Base-by-base conservation (phyloP, 1,140 invertebrate genomes). In the Mizuhopecten yessoensis region DNA sequence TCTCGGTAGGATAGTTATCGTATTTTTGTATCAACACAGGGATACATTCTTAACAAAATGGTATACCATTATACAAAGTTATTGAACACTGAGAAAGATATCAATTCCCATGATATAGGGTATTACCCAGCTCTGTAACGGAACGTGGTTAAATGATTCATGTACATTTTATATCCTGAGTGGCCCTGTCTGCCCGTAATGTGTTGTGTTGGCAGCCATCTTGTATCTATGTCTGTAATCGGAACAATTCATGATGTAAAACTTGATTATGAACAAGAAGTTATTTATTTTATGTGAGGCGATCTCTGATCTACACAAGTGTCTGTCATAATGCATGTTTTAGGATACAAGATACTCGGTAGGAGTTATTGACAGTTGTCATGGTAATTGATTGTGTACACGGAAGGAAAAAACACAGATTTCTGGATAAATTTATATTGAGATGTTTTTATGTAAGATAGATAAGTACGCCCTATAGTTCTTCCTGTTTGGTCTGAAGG, bases 161-260 rank as follows among this genome's bases (percentile, higher is more conserved):
- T 75, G 57, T 75, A n/a, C 57, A 2, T 29, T 75, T 45, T 45
- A 45, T 75, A n/a, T 0, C n/a, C 23, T 75, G 23, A 29, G 57
- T n/a, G 15, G 3, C 57, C 11, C 57, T 29, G 57, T 75, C 57
- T 75, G 23, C n/a, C 57, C 57, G 23, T 75, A 75, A 75, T 75
- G 57, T 75, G 57, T 75, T 75, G 57, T 29, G 1, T 2, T 17
- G 23, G 57, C 57, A 75, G 57, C 57, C 57, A 75, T 75, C 57
- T 75, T 75, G 57, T 75, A 75, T 75, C 57, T 75, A 75, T 75
- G 57, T 75, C 57, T 75, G 57, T 75, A 75, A 75, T 75, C 57
- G 15, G 57, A n/a, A 75, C 57, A 75, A 75, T 75, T 75, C 23
- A 29, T 75, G 57, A 75, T 75, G 57, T 29, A 75, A 75, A 75